Conservation (phyloP, 2,888 invertebrate genomes). For the Uloborus plumipes region DNA sequence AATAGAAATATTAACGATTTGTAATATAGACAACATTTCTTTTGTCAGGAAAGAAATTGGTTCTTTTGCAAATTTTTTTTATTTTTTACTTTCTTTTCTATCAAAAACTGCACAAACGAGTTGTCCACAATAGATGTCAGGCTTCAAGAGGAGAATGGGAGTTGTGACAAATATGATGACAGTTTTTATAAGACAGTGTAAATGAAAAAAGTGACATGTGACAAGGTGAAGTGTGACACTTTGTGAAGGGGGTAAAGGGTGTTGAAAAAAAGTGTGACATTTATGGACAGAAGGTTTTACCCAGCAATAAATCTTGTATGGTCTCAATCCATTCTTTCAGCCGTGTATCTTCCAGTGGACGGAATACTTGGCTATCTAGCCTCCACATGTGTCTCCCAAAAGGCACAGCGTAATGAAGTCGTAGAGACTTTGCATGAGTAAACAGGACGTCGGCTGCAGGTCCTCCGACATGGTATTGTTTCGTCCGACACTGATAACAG, state of each 20-base stretch:
- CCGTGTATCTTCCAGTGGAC: conserved; percentile 33
- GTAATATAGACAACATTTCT: background rate
- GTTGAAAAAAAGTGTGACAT: no score
- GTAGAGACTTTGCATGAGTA: conserved; percentile 36
- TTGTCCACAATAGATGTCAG: no score
- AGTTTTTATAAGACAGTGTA: no score
- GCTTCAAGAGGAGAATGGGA: no score
- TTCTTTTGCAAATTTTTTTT: background rate
- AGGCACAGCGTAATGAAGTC: conserved; percentile 57
- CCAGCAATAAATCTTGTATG: conserved; percentile 39
- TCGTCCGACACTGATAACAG: conserved; percentile 48
- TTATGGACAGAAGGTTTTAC: no score
- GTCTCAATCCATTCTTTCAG: conserved; percentile 49
- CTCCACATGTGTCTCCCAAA: conserved; percentile 61
- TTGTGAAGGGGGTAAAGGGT: no score
- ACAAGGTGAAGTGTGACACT: no score
- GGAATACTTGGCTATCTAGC: conserved; percentile 38
- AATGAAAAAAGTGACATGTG: no score
- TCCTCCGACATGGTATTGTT: conserved; percentile 10
- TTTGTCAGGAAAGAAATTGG: background rate
- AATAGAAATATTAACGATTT: no score
- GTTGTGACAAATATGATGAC: no score
- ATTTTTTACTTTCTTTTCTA: background rate
- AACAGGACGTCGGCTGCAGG: conserved; percentile 9
- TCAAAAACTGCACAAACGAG: no score